Base-by-base conservation (phyloP, 2,888 invertebrate genomes). In the Chrysomela aeneicollis region DNA sequence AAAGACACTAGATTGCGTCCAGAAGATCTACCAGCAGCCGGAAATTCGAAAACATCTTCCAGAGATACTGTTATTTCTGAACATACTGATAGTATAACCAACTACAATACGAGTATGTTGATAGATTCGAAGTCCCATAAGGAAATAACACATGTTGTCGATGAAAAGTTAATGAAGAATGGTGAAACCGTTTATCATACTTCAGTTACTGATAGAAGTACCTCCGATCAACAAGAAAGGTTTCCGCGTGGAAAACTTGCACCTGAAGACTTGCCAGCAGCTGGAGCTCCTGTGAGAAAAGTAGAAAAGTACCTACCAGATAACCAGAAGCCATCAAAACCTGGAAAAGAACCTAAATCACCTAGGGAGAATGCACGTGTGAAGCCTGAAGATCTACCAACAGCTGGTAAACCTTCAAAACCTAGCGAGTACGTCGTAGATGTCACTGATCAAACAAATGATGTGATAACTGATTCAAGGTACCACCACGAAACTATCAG, bases 281-380 rank as follows among this genome's bases (percentile, higher is more conserved):
- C 60, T 17, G 60, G 60, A 15, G 50, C 17, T 17, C 60, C 60
- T 6, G 32, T 51, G 3, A 60, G 52, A 8, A 59, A 37, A 55
- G 35, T 15, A 12, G 18, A 19, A 10, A 35, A 18, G n/a, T 26
- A 53, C 5, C 9, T n/a, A 21, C 18, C 42, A 22, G 46, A 19
- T 18, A 37, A 58, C n/a, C 9, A 3, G 12, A 42, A 5, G 18
- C 37, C 42, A 57, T 21, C 37, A 15, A 18, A 37, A 19, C 30
- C 54, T 21, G 21, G 17, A 19, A 60, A 46, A 21, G 37, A 8
- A 0, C 62, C 67, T 15, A 52, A 60, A 53, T 62, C 67, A 12
- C 62, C 67, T 15, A 61, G 62, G 51, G 35, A 12, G 15, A 15
- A 75, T 15, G 85, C 86, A 64, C 86, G 87, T 71, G 72, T 87